Conservation (phyloP, 2,113 vertebrate genomes). For the Acanthisitta chloris region DNA sequence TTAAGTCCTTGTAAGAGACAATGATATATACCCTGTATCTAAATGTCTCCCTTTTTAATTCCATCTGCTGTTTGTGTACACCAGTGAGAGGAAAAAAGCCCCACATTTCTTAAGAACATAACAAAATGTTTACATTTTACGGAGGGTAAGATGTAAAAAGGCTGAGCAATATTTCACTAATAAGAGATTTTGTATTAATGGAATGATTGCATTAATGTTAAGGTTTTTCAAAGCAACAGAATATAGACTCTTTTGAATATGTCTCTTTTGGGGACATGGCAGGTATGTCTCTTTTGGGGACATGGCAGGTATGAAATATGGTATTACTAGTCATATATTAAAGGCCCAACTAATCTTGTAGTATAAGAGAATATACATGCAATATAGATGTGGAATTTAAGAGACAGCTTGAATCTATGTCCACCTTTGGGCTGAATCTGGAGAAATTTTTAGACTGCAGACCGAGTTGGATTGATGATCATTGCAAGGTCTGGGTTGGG, state of each 20-base stretch:
- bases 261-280: not conserved
- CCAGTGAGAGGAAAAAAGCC: not conserved
- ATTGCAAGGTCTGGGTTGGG: not conserved
- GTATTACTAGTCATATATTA: not conserved
- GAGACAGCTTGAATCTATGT: not conserved
- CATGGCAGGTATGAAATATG: not conserved
- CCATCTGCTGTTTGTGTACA: not conserved
- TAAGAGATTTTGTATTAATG: not conserved
- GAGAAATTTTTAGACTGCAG: not conserved
- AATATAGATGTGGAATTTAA: no score
- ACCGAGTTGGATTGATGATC: not conserved
- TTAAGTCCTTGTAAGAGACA: not conserved
- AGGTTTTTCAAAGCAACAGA: not conserved
- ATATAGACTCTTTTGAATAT: rapidly evolving
- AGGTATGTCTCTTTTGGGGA: not conserved
- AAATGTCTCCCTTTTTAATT: not conserved
- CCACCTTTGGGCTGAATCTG: not conserved
- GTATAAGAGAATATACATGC: not conserved
- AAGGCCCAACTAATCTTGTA: not conserved
- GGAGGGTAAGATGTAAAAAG: not conserved
- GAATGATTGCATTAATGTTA: not conserved
- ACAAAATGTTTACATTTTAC: not conserved
- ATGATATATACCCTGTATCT: not conserved
- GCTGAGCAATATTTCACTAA: not conserved
- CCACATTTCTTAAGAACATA: not conserved